These are phyloP conservation scores for Pseudococcus jackbeardsleyi DNA, from an alignment of 2,888 invertebrate genomes.

Conservation along the genomic window DNA sequence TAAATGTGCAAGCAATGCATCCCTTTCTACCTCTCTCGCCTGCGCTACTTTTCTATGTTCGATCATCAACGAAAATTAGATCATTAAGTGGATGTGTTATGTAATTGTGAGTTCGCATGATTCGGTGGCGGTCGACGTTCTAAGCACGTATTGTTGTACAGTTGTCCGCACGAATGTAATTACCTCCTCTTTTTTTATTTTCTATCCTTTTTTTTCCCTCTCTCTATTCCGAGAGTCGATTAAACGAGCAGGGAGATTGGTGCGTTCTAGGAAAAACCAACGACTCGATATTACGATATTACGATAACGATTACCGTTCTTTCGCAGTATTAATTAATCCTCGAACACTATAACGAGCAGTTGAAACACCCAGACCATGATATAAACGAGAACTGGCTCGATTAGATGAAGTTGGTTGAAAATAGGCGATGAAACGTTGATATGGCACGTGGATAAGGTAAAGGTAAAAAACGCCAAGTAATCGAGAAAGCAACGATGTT, in stretches of 20 bases:
- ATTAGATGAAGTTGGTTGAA: neutral
- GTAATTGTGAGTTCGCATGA: slow-evolving; percentile 47
- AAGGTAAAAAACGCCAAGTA: too few relatives aligned
- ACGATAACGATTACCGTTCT: slow-evolving; percentile 20
- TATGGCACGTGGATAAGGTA: too few relatives aligned
- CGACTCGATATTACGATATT: slow-evolving; percentile 11
- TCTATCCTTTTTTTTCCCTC: neutral
- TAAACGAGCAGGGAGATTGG: slow-evolving; percentile 10
- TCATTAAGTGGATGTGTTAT: slow-evolving; percentile 26
- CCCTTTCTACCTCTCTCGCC: neutral
- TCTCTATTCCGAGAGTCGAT: neutral
- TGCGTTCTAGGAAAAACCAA: neutral
- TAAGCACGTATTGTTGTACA: slow-evolving; percentile 15
- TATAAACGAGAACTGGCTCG: neutral
- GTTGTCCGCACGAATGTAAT: slow-evolving; percentile 32
- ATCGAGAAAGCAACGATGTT: too few relatives aligned
- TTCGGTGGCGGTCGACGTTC: neutral
- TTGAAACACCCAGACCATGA: neutral
- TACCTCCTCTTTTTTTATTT: neutral
- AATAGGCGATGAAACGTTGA: neutral
- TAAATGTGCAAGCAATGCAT: neutral
- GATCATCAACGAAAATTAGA: slow-evolving; percentile 44
- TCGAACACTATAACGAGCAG: neutral
- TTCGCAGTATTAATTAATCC: slow-evolving; percentile 23
- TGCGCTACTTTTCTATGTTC: neutral